phyloP scores from a whole-genome alignment of 2,888 invertebrate species.

The Tipula helvola region DNA sequence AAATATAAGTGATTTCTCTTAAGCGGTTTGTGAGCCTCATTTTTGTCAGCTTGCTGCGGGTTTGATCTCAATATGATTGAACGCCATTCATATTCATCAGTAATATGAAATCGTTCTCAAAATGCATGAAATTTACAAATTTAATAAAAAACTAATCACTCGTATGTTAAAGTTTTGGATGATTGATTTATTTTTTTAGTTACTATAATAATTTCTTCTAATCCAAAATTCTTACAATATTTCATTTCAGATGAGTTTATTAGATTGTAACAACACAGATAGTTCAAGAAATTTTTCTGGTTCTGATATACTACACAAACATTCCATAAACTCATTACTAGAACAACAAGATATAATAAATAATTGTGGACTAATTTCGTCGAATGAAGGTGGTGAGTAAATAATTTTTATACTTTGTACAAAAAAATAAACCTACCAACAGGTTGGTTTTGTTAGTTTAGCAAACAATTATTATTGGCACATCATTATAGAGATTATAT shows the following conservation, averaged over 20 bases:
- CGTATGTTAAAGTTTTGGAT: too few relatives aligned
- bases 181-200: neutral
- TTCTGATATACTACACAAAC: slow-evolving; percentile 38
- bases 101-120: too few relatives aligned
- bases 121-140: too few relatives aligned
- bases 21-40: too few relatives aligned
- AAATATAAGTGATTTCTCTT: too few relatives aligned
- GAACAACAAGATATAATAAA: slow-evolving; percentile 31
- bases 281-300: slow-evolving; percentile 22
- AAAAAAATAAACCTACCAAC: neutral
- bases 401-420: neutral
- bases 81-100: too few relatives aligned
- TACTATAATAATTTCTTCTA: neutral
- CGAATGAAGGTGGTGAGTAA: slow-evolving; percentile 26
- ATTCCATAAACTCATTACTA: slow-evolving; percentile 41
- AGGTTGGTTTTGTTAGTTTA: neutral
- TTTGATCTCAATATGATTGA: too few relatives aligned
- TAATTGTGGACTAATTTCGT: slow-evolving; percentile 23
- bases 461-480: neutral
- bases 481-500: neutral
- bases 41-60: too few relatives aligned
- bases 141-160: too few relatives aligned
- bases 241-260: slow-evolving; percentile 18
- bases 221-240: neutral
- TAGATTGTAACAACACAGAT: slow-evolving; percentile 18